Evolutionary conservation across 2,888 invertebrate genomes (phyloP).

Genomic region (Epirrita christyi): DNA sequence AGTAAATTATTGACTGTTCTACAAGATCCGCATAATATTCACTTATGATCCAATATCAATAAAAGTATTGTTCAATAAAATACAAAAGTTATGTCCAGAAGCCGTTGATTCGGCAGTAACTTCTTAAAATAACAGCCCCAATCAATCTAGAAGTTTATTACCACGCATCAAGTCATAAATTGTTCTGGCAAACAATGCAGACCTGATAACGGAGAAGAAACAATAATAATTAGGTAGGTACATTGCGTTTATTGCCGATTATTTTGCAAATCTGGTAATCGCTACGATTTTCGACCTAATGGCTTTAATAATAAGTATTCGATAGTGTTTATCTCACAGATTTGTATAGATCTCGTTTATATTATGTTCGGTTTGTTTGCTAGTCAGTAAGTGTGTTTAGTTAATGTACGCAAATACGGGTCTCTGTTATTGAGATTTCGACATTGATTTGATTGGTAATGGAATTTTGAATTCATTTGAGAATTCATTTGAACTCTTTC

Average conservation of each 20-base stretch:
- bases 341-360: slow-evolving; percentile 23
- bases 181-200: slow-evolving; percentile 30
- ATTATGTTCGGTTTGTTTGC: no score
- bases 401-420: not conserved
- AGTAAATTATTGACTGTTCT: no score
- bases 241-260: slow-evolving; percentile 28
- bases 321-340: slow-evolving; percentile 15
- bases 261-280: slow-evolving; percentile 10
- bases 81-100: slow-evolving; percentile 22
- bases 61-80: slow-evolving; percentile 26
- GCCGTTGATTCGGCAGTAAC: slow-evolving; percentile 24
- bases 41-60: slow-evolving; percentile 24
- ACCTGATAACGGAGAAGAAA: slow-evolving; percentile 26
- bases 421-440: slow-evolving; percentile 2
- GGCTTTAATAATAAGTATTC: slow-evolving; percentile 2
- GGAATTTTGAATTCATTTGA: not conserved
- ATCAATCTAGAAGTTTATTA: slow-evolving; percentile 34
- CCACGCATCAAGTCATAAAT: slow-evolving; percentile 28
- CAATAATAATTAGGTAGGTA: no score
- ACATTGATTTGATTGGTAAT: not conserved
- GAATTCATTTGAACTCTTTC: not conserved
- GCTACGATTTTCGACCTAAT: slow-evolving; percentile 8
- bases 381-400: slow-evolving; percentile 3
- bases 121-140: slow-evolving; percentile 23
- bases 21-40: slow-evolving; percentile 3